These are phyloP conservation scores for Tokudaia tokunoshimensis DNA, from an alignment of 2,797 vertebrate species.

Conservation along the genomic window DNA sequence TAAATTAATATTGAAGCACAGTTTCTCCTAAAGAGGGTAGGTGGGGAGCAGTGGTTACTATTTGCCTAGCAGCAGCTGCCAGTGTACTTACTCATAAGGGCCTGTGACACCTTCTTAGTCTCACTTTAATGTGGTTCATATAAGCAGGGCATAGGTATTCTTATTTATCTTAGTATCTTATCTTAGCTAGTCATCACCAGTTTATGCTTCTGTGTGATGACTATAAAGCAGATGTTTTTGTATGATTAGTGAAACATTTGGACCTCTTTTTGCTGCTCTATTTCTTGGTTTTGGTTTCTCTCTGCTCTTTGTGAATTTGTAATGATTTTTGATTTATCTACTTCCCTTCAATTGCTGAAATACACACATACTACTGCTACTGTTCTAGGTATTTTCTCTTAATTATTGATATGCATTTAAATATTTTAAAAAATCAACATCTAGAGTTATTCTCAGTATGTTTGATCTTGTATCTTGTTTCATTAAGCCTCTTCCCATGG, in stretches of 20 bases:
- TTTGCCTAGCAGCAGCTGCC: background rate
- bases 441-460: background rate
- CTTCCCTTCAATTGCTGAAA: background rate
- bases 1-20: background rate
- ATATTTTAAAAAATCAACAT: slow-evolving; percentile 6
- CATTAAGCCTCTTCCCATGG: background rate
- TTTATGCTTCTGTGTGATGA: background rate
- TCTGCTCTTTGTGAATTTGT: slow-evolving; percentile 1
- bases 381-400: background rate
- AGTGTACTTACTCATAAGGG: background rate
- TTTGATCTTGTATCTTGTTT: background rate
- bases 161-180: background rate
- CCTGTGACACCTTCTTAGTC: background rate
- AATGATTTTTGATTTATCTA: background rate
- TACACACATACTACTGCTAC: background rate
- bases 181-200: background rate
- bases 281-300: slow-evolving; percentile 13
- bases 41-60: background rate
- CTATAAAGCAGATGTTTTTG: background rate
- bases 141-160: background rate
- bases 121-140: background rate
- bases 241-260: background rate
- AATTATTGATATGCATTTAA: slow-evolving; percentile 20
- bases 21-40: slow-evolving; percentile 2
- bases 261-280: background rate